Evolutionary conservation across 2,797 vertebrate genomes (phyloP), one percentile per base, ranked within the genome.

Genomic region (Crenuchus spilurus): DNA sequence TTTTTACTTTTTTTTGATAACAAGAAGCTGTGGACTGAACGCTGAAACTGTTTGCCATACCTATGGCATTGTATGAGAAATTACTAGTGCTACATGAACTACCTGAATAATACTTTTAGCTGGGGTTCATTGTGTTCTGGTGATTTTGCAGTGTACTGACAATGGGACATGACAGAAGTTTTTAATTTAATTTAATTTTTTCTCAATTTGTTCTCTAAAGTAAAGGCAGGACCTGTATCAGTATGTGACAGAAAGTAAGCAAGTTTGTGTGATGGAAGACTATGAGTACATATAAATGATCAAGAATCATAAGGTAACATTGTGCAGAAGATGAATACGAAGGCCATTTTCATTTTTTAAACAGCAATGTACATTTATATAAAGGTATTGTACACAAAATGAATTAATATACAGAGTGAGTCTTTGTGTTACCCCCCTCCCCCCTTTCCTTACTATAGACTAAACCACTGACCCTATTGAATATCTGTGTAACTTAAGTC

Each of bases 401-500:
- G 16, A 84, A 84, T 85, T 84, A 82, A 85, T 81, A 81, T 85
- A 81, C 80, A 83, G 83, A 88, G 72, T 76, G 65, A 67, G 76
- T 88, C 76, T 88, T 75, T 73, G 75, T 79, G 63, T 78, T 67
- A 74, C 75, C 76, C 70, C 80, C 65, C 8, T 73, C 51, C 63
- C 76, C 41, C 46, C 39, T 63, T 35, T 57, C 67, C 80, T 84
- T 64, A 28, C 76, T 81, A 72, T 71, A 82, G 77, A 90, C 88
- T 91, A 90, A 92, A 92, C 88, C 90, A 92, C 91, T 92, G 88
- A 91, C 88, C 86, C 82, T 85, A 84, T 87, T 83, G 88, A 88
- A 90, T 87, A 86, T 90, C 88, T 91, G 89, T 93, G 90, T 92
- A 92, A 92, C 89, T 92, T 90, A 91, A 89, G 82, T 90, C 86